Evolutionary conservation across 2,113 vertebrate species (phyloP), one percentile per base, ranked within the genome.

Genomic region (Cyanoliseus patagonus): DNA sequence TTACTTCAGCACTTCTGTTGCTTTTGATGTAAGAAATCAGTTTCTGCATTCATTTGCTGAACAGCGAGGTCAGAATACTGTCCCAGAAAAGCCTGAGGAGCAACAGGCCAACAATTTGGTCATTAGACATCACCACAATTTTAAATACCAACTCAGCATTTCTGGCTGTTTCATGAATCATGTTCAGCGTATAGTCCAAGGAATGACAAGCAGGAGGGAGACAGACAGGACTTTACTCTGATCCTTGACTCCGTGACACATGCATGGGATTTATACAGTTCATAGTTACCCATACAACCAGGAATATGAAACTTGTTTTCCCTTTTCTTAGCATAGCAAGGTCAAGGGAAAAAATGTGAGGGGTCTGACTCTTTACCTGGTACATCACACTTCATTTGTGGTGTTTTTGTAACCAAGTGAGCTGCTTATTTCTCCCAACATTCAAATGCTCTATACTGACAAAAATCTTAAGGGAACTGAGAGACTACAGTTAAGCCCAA

Each of bases 201-300:
- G 12, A 51, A 18, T 41, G 13, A 61, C 27, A 61, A 16, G 41
- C 33, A 66, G 44, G 57, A 13, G 13, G 33, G 30, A 55, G 66
- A 44, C 13, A 49, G 13, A 9, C 4, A 17, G 52, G 61, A 52
- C 8, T 46, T n/a, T 28, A 49, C 46, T 55, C 33, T 37, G 18
- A 2, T 8, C 31, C 42, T 31, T 49, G 11, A 28, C 11, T 3
- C 37, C 1, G 0, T 1, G 19, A 33, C 64, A 53, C 22, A 10
- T 0, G 1, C 13, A 28, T 9, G 27, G 64, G 7, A n/a, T 82
- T 68, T 76, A 25, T 24, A 22, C 6, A 63, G 44, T n/a, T 53
- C 9, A 18, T 7, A 42, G 17, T 3, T 25, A 19, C 70, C 49
- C 27, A 28, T 3, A 47, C 23, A 79, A 55, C 8, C 62, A 61